Conservation (phyloP, 2,888 invertebrate species). For the Rotaria macrura region DNA sequence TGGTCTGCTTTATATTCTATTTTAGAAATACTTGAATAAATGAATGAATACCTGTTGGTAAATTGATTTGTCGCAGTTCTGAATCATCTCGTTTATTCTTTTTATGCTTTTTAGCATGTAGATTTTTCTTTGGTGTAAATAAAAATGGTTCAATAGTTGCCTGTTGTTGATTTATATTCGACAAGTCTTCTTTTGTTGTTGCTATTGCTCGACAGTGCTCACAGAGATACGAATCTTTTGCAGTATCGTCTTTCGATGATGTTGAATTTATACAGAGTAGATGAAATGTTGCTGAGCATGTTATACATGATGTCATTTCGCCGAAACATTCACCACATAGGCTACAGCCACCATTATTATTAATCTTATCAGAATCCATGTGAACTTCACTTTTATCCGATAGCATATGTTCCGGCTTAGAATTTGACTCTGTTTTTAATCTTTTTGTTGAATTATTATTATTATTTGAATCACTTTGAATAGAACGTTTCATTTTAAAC, state of each 20-base stretch:
- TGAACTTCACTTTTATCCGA: neutral
- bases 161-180: neutral
- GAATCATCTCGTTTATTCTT: neutral
- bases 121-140: constrained; percentile 31
- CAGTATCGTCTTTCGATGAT: constrained; percentile 73
- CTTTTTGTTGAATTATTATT: neutral
- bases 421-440: neutral
- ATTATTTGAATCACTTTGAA: neutral
- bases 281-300: constrained; percentile 89
- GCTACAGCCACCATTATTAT: constrained; percentile 80
- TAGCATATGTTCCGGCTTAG: neutral
- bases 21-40: no score
- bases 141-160: neutral
- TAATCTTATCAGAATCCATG: constrained; percentile 35
- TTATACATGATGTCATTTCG: constrained; percentile 84
- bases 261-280: constrained; percentile 90
- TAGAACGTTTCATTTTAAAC: neutral
- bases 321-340: constrained; percentile 79
- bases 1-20: no score
- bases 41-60: neutral
- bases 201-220: constrained; percentile 59
- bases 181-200: neutral
- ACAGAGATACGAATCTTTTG: constrained; percentile 80
- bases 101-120: neutral
- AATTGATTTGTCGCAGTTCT: neutral